Percentiles rank a stretch among this genome's conserved stretches.
These are phyloP conservation scores for Phalacrocorax carbo DNA, from an alignment of 2,113 vertebrate genomes.

Conservation along the genomic window DNA sequence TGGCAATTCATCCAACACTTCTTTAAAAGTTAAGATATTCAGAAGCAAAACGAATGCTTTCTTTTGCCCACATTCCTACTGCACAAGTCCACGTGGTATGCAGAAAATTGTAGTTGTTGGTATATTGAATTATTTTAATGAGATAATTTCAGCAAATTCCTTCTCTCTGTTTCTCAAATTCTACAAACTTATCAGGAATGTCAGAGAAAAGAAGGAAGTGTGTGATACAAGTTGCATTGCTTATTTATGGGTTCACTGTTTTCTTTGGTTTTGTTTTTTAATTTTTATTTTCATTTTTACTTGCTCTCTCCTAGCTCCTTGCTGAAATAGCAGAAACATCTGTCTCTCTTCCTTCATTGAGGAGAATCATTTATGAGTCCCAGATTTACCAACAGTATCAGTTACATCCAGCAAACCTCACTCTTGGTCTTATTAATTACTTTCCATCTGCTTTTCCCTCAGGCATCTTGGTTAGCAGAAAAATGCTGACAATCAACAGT, in stretches of 20 bases:
- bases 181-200: neutral
- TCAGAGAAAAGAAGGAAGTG: neutral
- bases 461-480: constrained; percentile 58
- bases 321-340: constrained; percentile 71
- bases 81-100: neutral
- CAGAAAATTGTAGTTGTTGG: neutral
- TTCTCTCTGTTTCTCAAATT: neutral
- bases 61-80: neutral
- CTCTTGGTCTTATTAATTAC: constrained; percentile 72
- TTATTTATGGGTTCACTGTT: neutral
- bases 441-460: constrained; percentile 71
- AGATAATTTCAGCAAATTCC: neutral
- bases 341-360: constrained; percentile 45
- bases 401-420: constrained; percentile 67
- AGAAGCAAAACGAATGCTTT: neutral
- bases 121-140: neutral
- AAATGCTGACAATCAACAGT: constrained; percentile 59
- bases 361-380: constrained; percentile 60
- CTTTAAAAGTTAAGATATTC: neutral
- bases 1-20: neutral
- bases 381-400: constrained; percentile 73
- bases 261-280: neutral
- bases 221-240: neutral
- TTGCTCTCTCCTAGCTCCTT: constrained; percentile 13
- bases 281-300: constrained; percentile 19